Evolutionary conservation across 2,888 invertebrate genomes (phyloP).

Genomic region (Oegoconia quadripuncta): DNA sequence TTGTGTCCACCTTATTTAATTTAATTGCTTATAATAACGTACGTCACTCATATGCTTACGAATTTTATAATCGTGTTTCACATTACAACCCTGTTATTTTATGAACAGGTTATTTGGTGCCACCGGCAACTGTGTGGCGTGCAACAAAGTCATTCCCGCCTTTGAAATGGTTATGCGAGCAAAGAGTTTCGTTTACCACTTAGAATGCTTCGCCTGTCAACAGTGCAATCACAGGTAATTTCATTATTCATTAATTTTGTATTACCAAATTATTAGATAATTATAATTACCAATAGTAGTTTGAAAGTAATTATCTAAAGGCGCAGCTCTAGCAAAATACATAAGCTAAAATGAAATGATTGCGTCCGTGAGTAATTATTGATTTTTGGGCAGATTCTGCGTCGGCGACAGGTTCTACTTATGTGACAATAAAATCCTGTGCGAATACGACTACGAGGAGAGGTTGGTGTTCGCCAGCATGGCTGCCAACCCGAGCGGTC

Average conservation of each 20-base stretch:
- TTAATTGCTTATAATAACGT: constrained; percentile 28
- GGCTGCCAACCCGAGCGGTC: constrained; percentile 91
- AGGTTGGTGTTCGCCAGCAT: constrained; percentile 93
- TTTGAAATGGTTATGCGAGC: constrained; percentile 98
- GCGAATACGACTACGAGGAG: constrained; percentile 97
- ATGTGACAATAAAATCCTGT: constrained; percentile 95
- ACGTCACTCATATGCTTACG: constrained; percentile 38
- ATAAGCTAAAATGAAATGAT: constrained; percentile 1
- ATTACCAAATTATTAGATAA: background rate
- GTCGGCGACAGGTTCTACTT: constrained; percentile 96
- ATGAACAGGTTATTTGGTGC: constrained; percentile 90
- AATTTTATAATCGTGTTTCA: constrained; percentile 46
- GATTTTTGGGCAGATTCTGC: constrained; percentile 86
- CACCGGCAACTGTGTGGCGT: constrained; percentile 94
- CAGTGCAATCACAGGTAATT: constrained; percentile 94
- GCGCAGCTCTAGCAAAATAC: no score
- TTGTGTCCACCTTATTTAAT: constrained; percentile 8
- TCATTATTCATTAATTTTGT: background rate
- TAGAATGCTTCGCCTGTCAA: constrained; percentile 96
- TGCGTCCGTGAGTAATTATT: constrained; percentile 2
- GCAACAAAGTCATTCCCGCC: constrained; percentile 95
- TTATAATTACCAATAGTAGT: no score
- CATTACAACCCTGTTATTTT: constrained; percentile 38
- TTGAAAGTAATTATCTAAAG: no score
- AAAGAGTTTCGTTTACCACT: constrained; percentile 94